phyloP scores from a whole-genome alignment of 2,113 vertebrate species.

The Oreochromis tanganicae region DNA sequence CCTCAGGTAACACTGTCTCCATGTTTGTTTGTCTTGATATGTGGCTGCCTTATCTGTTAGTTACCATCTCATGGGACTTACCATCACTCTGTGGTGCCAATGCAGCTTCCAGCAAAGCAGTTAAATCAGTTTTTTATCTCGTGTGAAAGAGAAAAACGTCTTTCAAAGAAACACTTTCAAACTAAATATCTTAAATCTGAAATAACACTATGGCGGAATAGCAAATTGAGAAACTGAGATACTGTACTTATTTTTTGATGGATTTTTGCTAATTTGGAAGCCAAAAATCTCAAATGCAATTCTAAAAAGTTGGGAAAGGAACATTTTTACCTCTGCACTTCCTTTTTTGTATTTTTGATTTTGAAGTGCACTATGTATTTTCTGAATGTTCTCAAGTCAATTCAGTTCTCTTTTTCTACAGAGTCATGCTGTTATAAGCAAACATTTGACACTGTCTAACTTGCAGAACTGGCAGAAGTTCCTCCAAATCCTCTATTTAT shows the following conservation, averaged over 20 bases:
- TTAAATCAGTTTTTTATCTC: background rate
- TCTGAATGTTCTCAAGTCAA: background rate
- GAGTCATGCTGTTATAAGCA: background rate
- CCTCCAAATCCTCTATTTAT: background rate
- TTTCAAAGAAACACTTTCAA: background rate
- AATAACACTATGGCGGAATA: background rate
- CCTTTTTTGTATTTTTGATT: background rate
- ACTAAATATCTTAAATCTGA: background rate
- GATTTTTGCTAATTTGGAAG: background rate
- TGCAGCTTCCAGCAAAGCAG: background rate
- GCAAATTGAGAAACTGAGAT: background rate
- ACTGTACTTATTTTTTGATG: background rate
- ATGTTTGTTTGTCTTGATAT: background rate
- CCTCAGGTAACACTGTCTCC: background rate
- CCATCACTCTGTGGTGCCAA: background rate
- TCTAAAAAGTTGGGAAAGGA: too few species aligned
- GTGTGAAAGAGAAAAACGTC: background rate
- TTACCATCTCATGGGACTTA: background rate
- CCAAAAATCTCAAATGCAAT: background rate
- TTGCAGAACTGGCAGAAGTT: background rate
- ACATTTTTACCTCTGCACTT: background rate
- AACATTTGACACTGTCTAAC: background rate
- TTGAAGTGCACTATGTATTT: background rate
- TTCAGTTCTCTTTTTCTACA: background rate
- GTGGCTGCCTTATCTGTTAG: background rate